Evolutionary conservation across 2,797 vertebrate species (phyloP).

Genomic region (Lithobates sylvaticus): DNA sequence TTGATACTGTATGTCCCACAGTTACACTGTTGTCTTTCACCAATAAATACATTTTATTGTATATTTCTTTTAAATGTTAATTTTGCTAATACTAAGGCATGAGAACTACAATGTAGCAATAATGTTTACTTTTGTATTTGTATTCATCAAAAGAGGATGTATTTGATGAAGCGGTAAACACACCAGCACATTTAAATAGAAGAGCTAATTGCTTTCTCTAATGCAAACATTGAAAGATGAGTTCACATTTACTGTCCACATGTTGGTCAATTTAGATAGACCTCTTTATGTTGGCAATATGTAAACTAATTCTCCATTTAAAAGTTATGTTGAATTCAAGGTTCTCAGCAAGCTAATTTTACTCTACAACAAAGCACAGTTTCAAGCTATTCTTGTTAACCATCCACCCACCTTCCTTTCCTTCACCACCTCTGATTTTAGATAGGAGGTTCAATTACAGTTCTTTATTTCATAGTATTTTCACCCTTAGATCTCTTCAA

Average conservation of each 20-base stretch:
- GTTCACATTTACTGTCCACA: slow-evolving; percentile 63
- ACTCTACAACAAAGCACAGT: slow-evolving; percentile 70
- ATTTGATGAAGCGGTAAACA: neutral
- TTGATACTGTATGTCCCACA: too few relatives aligned
- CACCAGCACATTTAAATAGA: slow-evolving; percentile 35
- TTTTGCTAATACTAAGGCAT: neutral
- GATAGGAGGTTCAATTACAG: slow-evolving; percentile 70
- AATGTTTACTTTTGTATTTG: neutral
- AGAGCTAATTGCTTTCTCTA: slow-evolving; percentile 66
- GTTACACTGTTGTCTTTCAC: too few relatives aligned
- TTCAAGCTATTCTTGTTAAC: slow-evolving; percentile 72
- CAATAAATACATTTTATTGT: too few relatives aligned
- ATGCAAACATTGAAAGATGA: slow-evolving; percentile 70
- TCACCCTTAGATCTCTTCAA: slow-evolving; percentile 72
- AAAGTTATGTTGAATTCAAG: slow-evolving; percentile 68
- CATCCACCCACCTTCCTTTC: slow-evolving; percentile 70
- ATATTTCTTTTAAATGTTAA: neutral
- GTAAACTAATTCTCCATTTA: slow-evolving; percentile 70
- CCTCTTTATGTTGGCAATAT: slow-evolving; percentile 58
- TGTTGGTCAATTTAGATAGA: slow-evolving; percentile 68
- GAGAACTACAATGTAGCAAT: neutral
- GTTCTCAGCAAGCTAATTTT: slow-evolving; percentile 77
- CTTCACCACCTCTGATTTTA: slow-evolving; percentile 74
- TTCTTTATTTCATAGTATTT: slow-evolving; percentile 69
- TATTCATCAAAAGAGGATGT: neutral